Base-by-base conservation (phyloP, 2,113 vertebrate genomes). In the Tachysurus vachellii region DNA sequence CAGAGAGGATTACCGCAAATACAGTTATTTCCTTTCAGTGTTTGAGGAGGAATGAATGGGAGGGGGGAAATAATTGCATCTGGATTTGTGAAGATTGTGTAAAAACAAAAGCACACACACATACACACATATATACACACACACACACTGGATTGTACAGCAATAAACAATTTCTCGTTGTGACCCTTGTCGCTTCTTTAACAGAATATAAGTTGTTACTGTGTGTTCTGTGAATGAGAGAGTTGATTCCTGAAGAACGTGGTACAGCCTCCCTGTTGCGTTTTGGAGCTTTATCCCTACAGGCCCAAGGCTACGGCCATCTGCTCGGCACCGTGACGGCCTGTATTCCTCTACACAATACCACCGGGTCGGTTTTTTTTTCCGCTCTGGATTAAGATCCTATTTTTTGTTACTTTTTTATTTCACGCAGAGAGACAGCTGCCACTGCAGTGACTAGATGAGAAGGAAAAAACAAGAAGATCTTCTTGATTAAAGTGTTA, bases 221-320 rank as follows among this genome's bases (percentile, higher is more conserved):
- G 26, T 4, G 86, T 5, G 42, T 79, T 53, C 81, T 61, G 68
- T 70, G 59, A 62, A 14, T 31, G 57, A 88, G 56, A 71, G 59
- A 53, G 53, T 28, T n/a, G 53, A 57, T 80, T 82, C 31, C 82
- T 80, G 23, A 73, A 73, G 73, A 61, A 84, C 56, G 53, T 44
- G 42, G 77, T 82, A 70, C 23, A 79, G 80, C 56, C 53, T 5
- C 57, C 73, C 57, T 76, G 75, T 81, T 87, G 57, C 50, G 71
- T 83, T 84, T 73, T 54, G 50, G 64, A 82, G 57, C 59, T 79
- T 71, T 54, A 31, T 31, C 64, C 21, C 53, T 42, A 71, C 81
- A 54, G 26, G 77, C 88, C 73, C 84, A 12, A 70, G 86, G 77
- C 64, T 86, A 36, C 47, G 28, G 70, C 89, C 89, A 90, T 90